A percentile compares a stretch with the other conserved stretches of the same genome.
These are phyloP conservation scores for Pteria penguin DNA, from an alignment of 2,888 invertebrate species.

Conservation along the genomic window DNA sequence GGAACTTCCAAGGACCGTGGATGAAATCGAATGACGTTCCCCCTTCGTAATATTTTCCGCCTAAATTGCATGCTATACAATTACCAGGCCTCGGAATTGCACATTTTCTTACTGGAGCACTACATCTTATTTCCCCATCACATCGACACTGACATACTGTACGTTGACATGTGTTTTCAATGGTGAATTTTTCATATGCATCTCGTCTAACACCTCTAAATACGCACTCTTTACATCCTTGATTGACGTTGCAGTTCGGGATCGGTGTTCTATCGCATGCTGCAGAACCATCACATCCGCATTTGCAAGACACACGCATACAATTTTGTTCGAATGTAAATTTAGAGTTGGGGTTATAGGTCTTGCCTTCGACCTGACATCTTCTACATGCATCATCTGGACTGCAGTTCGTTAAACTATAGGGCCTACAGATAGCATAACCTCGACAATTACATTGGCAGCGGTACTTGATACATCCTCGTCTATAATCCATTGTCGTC, in stretches of 20 bases:
- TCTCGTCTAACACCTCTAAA: slow-evolving; percentile 10
- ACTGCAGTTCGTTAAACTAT: slow-evolving; percentile 21
- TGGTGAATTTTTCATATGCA: slow-evolving; percentile 16
- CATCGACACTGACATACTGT: slow-evolving; percentile 40
- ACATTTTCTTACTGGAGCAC: slow-evolving; percentile 36
- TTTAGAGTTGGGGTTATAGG: slow-evolving; percentile 37
- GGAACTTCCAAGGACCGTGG: slow-evolving; percentile 39
- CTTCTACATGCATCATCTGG: slow-evolving; percentile 42
- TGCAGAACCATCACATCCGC: slow-evolving; percentile 29
- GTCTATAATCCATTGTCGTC: slow-evolving; percentile 41
- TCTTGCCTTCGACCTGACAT: slow-evolving; percentile 43
- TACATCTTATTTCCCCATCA: slow-evolving; percentile 47
- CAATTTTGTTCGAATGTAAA: slow-evolving; percentile 46
- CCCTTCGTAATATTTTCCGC: slow-evolving; percentile 19
- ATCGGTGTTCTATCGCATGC: slow-evolving; percentile 17
- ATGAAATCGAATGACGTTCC: slow-evolving; percentile 32
- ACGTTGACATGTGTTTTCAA: slow-evolving; percentile 17
- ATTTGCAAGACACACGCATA: slow-evolving; percentile 18
- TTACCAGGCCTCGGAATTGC: slow-evolving; percentile 20
- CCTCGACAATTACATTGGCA: slow-evolving; percentile 55
- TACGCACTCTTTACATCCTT: slow-evolving; percentile 11
- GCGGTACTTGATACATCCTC: slow-evolving; percentile 39
- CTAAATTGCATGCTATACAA: slow-evolving; percentile 40
- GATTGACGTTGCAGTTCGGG: slow-evolving; percentile 3
- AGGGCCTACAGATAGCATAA: slow-evolving; percentile 20